Evolutionary conservation across 2,113 vertebrate species (phyloP), one percentile per base, ranked within the genome.

Genomic region (Phycodurus eques): DNA sequence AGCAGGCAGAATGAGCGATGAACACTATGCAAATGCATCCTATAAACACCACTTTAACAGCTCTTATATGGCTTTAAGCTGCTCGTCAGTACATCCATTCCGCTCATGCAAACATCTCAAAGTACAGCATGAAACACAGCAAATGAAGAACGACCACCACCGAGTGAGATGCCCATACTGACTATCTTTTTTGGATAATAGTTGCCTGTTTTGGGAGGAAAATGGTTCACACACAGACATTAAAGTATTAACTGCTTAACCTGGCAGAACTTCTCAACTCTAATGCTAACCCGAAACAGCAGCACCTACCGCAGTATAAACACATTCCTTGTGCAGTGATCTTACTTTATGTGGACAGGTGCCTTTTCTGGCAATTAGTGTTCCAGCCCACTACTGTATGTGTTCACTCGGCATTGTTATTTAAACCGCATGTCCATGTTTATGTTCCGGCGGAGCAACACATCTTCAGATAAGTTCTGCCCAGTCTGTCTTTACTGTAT

Each of bases 31-130:
- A 88, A 87, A 91, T 88, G 70, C 20, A 19, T 81, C 72, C 72
- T 80, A 76, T 90, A 84, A 88, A 88, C 83, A 87, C 42, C 1
- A 56, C 76, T 86, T 82, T 86, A 85, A 87, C 82, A 82, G 80
- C 83, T 76, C 84, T 87, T 79, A 72, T 75, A 75, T 78, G 82
- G 83, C 78, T 88, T 87, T 85, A 82, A 80, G 84, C 71, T 66
- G 70, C 72, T 47, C 80, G 71, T 80, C 75, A 89, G 84, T 82
- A 79, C 79, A 82, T 74, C 84, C 78, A 80, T 89, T 85, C 72
- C 49, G 49, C 82, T 70, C 51, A 53, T 61, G 70, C 76, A 68
- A 81, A 71, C 75, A 49, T 75, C 57, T 65, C 61, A 27, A n/a
- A 22, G 51, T 67, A 66, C 9, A 61, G 43, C 75, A 74, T 44